Evolutionary conservation across 2,113 vertebrate genomes (phyloP).

Genomic region (human): GRCh38 chr6:49292501-49293000

Average conservation of each 20-base stretch:
- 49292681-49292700: background rate
- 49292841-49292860: background rate
- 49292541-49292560: background rate
- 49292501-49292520: background rate
- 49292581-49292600: background rate
- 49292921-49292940: background rate
- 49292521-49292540: background rate
- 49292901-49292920: background rate
- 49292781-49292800: background rate
- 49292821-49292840: background rate
- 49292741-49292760: background rate
- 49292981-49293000: background rate
- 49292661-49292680: background rate
- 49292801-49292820: background rate
- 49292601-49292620: background rate
- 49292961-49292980: background rate
- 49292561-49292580: background rate
- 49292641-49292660: background rate
- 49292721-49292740: background rate
- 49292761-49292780: background rate
- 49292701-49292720: background rate
- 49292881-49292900: background rate
- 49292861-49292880: background rate
- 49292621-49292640: background rate
- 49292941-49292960: background rate